phyloP scores from a whole-genome alignment of 1,140 invertebrate genomes.

The Acromyrmex echinatior region DNA sequence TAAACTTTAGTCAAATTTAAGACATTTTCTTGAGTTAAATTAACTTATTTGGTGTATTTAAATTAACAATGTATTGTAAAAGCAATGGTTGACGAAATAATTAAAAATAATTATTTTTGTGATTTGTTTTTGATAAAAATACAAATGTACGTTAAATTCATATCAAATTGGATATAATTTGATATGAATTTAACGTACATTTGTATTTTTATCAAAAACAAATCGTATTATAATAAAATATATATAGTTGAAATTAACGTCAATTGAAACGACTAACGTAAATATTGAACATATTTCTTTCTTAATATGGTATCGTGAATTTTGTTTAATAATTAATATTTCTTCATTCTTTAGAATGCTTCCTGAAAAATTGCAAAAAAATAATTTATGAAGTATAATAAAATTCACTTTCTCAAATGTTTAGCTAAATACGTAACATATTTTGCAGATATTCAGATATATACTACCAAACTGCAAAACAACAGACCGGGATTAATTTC shows the following conservation, averaged over 20 bases:
- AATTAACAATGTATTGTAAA: too few species aligned
- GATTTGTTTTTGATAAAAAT: too few species aligned
- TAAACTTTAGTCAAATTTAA: too few species aligned
- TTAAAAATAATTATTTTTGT: too few species aligned
- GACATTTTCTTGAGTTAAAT: too few species aligned
- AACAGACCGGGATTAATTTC: slow-evolving; percentile 19
- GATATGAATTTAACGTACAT: too few species aligned
- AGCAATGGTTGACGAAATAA: too few species aligned
- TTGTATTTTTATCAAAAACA: neutral
- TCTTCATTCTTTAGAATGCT: neutral
- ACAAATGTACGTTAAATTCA: too few species aligned
- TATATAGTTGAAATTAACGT: slow-evolving; percentile 1
- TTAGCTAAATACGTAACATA: neutral
- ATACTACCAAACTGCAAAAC: neutral
- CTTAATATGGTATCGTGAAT: neutral
- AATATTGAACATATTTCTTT: neutral
- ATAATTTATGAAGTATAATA: neutral
- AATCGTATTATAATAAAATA: neutral
- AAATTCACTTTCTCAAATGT: neutral
- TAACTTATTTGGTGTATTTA: too few species aligned
- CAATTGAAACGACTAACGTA: neutral
- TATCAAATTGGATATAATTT: too few species aligned
- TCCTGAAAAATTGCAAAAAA: neutral
- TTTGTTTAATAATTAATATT: neutral
- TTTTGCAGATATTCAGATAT: neutral